Percentiles rank a stretch among this genome's conserved stretches.
phyloP scores from a whole-genome alignment of 2,113 vertebrate genomes.

The Silurus meridionalis region DNA sequence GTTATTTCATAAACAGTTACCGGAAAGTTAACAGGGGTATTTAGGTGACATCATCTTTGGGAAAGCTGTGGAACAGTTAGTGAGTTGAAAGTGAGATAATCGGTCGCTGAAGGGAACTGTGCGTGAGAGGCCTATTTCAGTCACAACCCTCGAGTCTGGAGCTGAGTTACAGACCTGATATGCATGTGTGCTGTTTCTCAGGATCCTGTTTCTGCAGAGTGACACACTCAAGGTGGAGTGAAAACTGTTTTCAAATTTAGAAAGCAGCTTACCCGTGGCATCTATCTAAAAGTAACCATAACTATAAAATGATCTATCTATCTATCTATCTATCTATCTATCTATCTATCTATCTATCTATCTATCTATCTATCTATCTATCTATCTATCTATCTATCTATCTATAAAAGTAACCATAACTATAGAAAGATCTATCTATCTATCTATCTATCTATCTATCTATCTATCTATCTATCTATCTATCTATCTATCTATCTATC shows the following conservation, averaged over 20 bases:
- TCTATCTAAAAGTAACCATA: constrained; percentile 18
- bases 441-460: no score
- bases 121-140: not conserved
- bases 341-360: no score
- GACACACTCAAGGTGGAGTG: constrained; percentile 58
- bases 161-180: not conserved
- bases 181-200: not conserved
- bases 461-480: no score
- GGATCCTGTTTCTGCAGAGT: constrained; percentile 52
- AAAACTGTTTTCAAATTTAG: constrained; percentile 50
- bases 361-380: no score
- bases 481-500: no score
- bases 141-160: not conserved
- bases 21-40: not conserved
- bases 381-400: no score
- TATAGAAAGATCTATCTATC: no score
- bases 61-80: not conserved
- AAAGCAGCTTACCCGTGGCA: constrained; percentile 40
- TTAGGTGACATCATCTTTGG: not conserved
- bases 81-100: not conserved
- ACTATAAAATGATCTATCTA: no score
- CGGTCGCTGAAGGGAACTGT: constrained; percentile 19
- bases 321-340: no score
- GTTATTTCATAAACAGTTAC: not conserved
- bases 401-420: no score